These are phyloP conservation scores for Trichonephila inaurata DNA, from an alignment of 1,140 invertebrate genomes.

Conservation along the genomic window DNA sequence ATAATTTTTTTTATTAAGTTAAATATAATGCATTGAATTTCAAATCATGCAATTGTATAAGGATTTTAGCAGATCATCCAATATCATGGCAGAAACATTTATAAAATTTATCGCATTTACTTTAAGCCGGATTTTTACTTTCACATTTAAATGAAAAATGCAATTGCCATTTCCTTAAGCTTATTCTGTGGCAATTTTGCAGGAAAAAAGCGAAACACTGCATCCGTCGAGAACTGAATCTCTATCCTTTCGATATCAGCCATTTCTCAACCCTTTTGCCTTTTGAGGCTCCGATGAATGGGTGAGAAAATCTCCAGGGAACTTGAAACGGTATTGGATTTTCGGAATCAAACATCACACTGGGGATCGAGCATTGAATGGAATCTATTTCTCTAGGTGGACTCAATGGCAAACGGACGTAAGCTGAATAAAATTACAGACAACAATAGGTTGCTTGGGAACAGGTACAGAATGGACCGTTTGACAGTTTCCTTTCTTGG, in stretches of 20 bases:
- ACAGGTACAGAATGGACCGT: not conserved
- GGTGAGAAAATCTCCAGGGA: slow-evolving; percentile 27
- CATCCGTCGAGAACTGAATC: not conserved
- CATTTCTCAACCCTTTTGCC: slow-evolving; percentile 52
- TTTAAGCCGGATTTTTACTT: not conserved
- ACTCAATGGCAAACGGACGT: slow-evolving; percentile 19
- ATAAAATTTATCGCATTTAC: not conserved
- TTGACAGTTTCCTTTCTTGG: slow-evolving; percentile 28
- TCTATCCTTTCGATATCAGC: slow-evolving; percentile 35
- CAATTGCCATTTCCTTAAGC: not conserved
- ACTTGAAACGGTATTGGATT: slow-evolving; percentile 69
- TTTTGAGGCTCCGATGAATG: slow-evolving; percentile 52
- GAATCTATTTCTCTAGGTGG: slow-evolving; percentile 59
- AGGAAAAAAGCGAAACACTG: not conserved
- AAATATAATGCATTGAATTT: not conserved
- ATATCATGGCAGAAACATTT: not conserved
- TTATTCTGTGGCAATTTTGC: not conserved
- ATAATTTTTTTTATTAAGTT: too few relatives aligned
- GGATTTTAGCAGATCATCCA: not conserved
- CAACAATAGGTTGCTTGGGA: slow-evolving; percentile 40
- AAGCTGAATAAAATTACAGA: slow-evolving; percentile 68
- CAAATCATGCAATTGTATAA: not conserved
- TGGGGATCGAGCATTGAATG: slow-evolving; percentile 40
- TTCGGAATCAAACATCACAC: slow-evolving; percentile 69
- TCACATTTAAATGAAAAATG: not conserved